These are phyloP conservation scores for Pelobates cultripes DNA, from an alignment of 2,797 vertebrate species.

Conservation along the genomic window DNA sequence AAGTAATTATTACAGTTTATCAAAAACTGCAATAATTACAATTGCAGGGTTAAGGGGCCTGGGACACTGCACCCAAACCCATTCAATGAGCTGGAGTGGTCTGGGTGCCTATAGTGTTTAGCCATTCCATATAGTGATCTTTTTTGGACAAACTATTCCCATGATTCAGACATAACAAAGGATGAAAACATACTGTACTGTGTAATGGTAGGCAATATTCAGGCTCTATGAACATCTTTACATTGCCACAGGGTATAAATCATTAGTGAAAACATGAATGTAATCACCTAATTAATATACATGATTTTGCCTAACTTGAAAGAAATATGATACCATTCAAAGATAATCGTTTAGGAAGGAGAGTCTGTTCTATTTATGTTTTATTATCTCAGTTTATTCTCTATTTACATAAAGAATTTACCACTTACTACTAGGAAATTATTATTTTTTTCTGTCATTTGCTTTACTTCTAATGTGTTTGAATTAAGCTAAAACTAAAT, in stretches of 20 bases:
- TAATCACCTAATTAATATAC: constrained; percentile 32
- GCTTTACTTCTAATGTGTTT: constrained; percentile 14
- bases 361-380: constrained; percentile 48
- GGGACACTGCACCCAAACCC: too few relatives aligned
- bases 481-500: neutral
- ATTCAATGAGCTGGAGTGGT: too few relatives aligned
- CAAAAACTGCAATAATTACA: too few relatives aligned
- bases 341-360: constrained; percentile 45
- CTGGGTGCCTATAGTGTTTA: too few relatives aligned
- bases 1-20: too few relatives aligned
- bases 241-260: constrained; percentile 41
- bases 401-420: constrained; percentile 16
- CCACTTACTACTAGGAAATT: neutral
- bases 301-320: constrained; percentile 32
- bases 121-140: neutral
- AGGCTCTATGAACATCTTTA: constrained; percentile 29
- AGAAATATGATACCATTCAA: constrained; percentile 32
- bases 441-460: constrained; percentile 15
- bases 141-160: constrained; percentile 18
- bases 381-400: constrained; percentile 42
- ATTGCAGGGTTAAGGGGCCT: too few relatives aligned
- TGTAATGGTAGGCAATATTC: constrained; percentile 23
- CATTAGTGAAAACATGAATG: constrained; percentile 40
- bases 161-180: constrained; percentile 22
- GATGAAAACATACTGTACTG: constrained; percentile 22